These are phyloP conservation scores for Alfaro cultratus DNA, from an alignment of 2,797 vertebrate genomes.

Conservation along the genomic window DNA sequence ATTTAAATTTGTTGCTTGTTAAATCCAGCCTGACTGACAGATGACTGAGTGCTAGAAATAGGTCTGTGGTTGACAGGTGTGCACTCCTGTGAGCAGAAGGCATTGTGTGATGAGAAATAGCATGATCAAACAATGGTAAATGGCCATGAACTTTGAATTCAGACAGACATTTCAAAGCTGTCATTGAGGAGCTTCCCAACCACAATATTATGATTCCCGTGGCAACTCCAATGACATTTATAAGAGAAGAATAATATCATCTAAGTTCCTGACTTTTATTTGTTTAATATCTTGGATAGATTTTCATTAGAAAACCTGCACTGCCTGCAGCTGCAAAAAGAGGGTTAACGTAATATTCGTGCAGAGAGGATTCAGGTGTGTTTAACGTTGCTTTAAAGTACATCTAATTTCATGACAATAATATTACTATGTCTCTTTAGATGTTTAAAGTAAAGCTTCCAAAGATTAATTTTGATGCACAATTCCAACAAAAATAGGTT, in stretches of 20 bases:
- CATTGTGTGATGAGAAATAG: constrained; percentile 62
- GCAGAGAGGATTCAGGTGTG: constrained; percentile 34
- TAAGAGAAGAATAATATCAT: constrained; percentile 76
- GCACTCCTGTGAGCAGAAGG: constrained; percentile 58
- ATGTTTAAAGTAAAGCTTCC: neutral
- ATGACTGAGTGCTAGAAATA: constrained; percentile 23
- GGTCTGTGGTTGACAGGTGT: constrained; percentile 40
- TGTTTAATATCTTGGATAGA: constrained; percentile 74
- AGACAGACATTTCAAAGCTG: constrained; percentile 66
- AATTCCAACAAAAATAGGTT: constrained; percentile 25
- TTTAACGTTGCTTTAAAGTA: constrained; percentile 49
- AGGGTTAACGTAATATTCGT: constrained; percentile 65
- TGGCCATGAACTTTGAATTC: constrained; percentile 79
- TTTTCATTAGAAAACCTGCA: constrained; percentile 73
- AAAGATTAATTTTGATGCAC: constrained; percentile 5
- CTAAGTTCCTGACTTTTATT: constrained; percentile 72
- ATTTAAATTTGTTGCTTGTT: constrained; percentile 1
- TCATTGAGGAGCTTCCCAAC: constrained; percentile 62
- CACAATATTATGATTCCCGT: constrained; percentile 76
- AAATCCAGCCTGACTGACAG: constrained; percentile 7
- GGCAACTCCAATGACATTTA: constrained; percentile 76
- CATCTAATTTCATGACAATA: constrained; percentile 39
- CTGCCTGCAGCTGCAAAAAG: constrained; percentile 63
- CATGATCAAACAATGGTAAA: constrained; percentile 76
- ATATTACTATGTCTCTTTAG: constrained; percentile 12